These are phyloP conservation scores for Caenorhabditis auriculariae DNA, from an alignment of 2,888 invertebrate species.

Conservation along the genomic window DNA sequence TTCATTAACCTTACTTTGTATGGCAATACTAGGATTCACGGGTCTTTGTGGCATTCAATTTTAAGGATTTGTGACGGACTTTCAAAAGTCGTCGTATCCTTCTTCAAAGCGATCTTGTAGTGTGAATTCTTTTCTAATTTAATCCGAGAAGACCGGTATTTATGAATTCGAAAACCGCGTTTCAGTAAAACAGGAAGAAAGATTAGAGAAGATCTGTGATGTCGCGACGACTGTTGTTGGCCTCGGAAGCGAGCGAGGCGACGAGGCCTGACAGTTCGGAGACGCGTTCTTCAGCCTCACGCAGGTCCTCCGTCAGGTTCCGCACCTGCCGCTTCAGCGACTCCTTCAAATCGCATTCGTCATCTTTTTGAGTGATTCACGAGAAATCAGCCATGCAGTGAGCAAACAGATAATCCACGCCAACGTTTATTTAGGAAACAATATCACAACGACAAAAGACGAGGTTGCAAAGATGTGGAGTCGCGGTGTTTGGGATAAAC, in stretches of 20 bases:
- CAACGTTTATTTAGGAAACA: background rate
- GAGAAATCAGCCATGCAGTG: background rate
- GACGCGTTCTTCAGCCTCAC: conserved; percentile 32
- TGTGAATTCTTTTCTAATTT: too few relatives aligned
- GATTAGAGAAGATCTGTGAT: conserved; percentile 38
- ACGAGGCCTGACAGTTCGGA: conserved; percentile 38
- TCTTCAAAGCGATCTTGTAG: too few relatives aligned
- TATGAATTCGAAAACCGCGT: too few relatives aligned
- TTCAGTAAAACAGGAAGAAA: too few relatives aligned
- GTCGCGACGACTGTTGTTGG: conserved; percentile 32
- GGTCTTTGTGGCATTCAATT: too few relatives aligned
- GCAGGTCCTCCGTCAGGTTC: conserved; percentile 26
- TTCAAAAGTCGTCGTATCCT: too few relatives aligned
- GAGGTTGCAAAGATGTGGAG: conserved; percentile 7
- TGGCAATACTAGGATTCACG: too few relatives aligned
- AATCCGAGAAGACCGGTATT: too few relatives aligned
- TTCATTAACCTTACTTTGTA: too few relatives aligned
- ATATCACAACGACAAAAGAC: conserved; percentile 10
- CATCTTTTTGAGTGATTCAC: background rate
- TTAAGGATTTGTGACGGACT: too few relatives aligned
- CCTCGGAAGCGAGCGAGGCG: conserved; percentile 31
- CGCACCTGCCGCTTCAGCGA: conserved; percentile 31
- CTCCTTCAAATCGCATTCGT: conserved; percentile 29
- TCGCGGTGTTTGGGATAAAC: too few relatives aligned
- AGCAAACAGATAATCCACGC: background rate